phyloP scores from a whole-genome alignment of 2,113 vertebrate species.

The Loxodonta africana region DNA sequence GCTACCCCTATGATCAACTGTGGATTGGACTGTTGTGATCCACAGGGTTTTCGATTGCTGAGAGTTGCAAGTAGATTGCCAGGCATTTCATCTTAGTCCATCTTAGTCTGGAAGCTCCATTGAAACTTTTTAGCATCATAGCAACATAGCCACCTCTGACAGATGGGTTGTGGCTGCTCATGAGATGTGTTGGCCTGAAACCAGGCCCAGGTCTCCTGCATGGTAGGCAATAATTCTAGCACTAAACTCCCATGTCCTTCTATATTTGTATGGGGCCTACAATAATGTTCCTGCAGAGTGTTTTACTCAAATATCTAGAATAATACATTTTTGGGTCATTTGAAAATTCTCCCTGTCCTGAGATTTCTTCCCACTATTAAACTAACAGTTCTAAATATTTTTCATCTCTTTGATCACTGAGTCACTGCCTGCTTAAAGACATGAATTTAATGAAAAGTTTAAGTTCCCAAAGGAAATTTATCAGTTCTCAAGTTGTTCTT shows the following conservation, averaged over 20 bases:
- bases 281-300: not conserved
- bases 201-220: not conserved
- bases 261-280: not conserved
- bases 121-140: not conserved
- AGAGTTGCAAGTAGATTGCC: not conserved
- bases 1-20: not conserved
- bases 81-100: not conserved
- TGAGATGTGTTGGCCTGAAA: not conserved
- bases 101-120: not conserved
- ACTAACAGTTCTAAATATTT: slow-evolving; percentile 80
- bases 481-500: slow-evolving; percentile 73
- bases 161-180: not conserved
- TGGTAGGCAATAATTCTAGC: not conserved
- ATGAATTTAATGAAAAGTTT: slow-evolving; percentile 73
- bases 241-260: too few species aligned
- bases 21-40: not conserved
- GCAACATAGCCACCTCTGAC: not conserved
- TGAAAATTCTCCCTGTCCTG: slow-evolving; percentile 49
- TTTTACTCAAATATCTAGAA: slow-evolving; percentile 1
- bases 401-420: slow-evolving; percentile 77
- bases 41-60: not conserved
- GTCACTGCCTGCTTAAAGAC: slow-evolving; percentile 56
- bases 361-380: slow-evolving; percentile 68
- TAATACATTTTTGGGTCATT: not conserved
- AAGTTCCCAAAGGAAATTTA: slow-evolving; percentile 61